Evolutionary conservation across 2,888 invertebrate species (phyloP).

Genomic region (Patella depressa): DNA sequence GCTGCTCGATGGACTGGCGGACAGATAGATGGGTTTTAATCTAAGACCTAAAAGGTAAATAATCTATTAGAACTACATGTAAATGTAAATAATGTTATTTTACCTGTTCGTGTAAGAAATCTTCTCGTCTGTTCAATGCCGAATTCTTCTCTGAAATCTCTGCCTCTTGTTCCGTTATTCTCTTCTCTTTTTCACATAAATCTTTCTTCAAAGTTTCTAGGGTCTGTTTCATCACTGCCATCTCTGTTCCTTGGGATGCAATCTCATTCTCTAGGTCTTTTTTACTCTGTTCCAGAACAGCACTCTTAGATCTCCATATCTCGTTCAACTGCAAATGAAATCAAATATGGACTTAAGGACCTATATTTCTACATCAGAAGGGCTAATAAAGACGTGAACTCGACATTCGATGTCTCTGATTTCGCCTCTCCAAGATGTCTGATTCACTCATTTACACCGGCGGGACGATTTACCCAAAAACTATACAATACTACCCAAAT

Average conservation of each 20-base stretch:
- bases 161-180: slow-evolving; percentile 49
- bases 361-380: too few species aligned
- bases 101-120: slow-evolving; percentile 55
- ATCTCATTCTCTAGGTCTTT: slow-evolving; percentile 43
- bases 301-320: slow-evolving; percentile 58
- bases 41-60: too few species aligned
- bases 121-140: slow-evolving; percentile 51
- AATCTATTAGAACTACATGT: too few species aligned
- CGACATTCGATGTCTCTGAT: too few species aligned
- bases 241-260: slow-evolving; percentile 39
- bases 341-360: too few species aligned
- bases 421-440: too few species aligned
- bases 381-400: too few species aligned
- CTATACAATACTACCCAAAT: too few species aligned
- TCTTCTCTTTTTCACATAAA: slow-evolving; percentile 51
- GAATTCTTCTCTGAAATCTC: slow-evolving; percentile 46
- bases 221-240: slow-evolving; percentile 39
- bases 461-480: too few species aligned
- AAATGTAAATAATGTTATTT: slow-evolving; percentile 17
- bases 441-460: too few species aligned
- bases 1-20: too few species aligned
- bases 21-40: too few species aligned
- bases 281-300: slow-evolving; percentile 55
- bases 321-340: slow-evolving; percentile 49
- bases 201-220: slow-evolving; percentile 44